phyloP scores from a whole-genome alignment of 2,113 vertebrate species.

The Eurypyga helias region DNA sequence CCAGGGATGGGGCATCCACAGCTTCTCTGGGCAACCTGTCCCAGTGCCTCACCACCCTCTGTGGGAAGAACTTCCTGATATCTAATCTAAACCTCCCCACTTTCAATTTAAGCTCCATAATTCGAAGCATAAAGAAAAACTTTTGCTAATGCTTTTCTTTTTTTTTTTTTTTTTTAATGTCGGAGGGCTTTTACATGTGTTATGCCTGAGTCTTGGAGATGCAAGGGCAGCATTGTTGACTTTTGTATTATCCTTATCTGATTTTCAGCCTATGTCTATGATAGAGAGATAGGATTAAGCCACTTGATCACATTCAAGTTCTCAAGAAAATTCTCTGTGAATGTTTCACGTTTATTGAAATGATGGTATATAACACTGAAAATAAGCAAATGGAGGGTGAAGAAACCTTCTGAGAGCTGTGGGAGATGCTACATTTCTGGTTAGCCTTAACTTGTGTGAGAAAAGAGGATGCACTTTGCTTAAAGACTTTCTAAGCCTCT shows the following conservation, averaged over 20 bases:
- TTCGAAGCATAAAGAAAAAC: conserved; percentile 6
- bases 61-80: too few relatives aligned
- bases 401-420: background rate
- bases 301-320: background rate
- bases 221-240: background rate
- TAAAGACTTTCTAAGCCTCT: background rate
- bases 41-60: too few relatives aligned
- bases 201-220: background rate
- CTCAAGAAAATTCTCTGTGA: background rate
- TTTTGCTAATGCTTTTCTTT: background rate
- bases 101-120: background rate
- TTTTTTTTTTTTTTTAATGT: background rate
- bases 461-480: background rate
- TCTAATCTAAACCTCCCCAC: too few relatives aligned
- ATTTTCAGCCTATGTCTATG: background rate
- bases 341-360: background rate
- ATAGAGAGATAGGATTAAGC: too few relatives aligned
- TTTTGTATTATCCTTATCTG: background rate
- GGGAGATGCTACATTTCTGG: background rate
- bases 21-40: too few relatives aligned
- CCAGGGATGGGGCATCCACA: too few relatives aligned
- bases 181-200: background rate
- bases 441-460: background rate
- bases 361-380: background rate
- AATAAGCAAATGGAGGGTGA: background rate